phyloP scores from a whole-genome alignment of 2,888 invertebrate species.

The Lypha dubia region DNA sequence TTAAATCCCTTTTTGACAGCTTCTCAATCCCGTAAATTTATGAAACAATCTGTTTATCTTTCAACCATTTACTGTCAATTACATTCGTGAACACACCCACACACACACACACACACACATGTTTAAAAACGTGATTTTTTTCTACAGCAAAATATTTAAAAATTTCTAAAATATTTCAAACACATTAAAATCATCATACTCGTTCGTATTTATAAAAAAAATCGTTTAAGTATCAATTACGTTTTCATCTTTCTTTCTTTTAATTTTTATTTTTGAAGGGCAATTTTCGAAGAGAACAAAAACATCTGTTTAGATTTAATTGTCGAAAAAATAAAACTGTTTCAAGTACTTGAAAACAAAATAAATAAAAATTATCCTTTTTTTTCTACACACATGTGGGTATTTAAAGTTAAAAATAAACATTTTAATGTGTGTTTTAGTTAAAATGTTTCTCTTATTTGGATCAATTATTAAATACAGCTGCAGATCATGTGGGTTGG shows the following conservation, averaged over 20 bases:
- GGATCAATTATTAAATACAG: conserved; percentile 55
- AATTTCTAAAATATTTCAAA: conserved; percentile 38
- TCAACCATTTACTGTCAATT: not conserved
- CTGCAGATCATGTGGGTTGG: conserved; percentile 68
- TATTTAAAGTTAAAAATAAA: conserved; percentile 29
- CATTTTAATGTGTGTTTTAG: conserved; percentile 32
- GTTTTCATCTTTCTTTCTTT: conserved; percentile 54
- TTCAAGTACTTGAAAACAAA: conserved; percentile 41
- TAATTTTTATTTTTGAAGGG: conserved; percentile 46
- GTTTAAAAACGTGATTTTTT: conserved; percentile 40
- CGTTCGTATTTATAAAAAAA: conserved; percentile 9
- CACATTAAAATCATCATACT: not conserved
- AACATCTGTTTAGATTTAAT: conserved; percentile 51
- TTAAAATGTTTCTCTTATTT: conserved; percentile 18
- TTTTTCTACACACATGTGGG: conserved; percentile 28
- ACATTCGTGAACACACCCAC: conserved; percentile 1
- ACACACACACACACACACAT: too few relatives aligned
- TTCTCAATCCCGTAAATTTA: not conserved
- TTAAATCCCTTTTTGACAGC: conserved; percentile 30
- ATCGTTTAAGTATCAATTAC: conserved; percentile 57
- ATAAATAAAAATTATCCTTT: conserved; percentile 43
- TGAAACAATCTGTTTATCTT: conserved; percentile 18
- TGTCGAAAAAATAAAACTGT: not conserved
- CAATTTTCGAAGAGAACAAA: conserved; percentile 10
- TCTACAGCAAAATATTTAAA: conserved; percentile 24